phyloP scores from a whole-genome alignment of 2,797 vertebrate species.

The Forpus xanthops region DNA sequence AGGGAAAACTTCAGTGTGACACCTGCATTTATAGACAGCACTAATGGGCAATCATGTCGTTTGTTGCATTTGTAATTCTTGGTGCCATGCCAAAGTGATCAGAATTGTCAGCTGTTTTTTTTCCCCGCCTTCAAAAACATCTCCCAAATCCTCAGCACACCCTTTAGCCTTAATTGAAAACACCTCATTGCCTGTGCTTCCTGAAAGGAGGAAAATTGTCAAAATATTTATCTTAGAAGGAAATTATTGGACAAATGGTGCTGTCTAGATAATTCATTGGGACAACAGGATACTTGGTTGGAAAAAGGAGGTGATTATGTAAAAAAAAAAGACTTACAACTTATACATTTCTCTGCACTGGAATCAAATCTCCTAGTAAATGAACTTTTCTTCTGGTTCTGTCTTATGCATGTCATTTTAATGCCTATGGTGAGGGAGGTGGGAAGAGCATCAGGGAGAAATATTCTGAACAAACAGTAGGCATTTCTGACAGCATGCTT shows the following conservation, averaged over 20 bases:
- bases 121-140: not conserved
- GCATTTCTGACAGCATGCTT: not conserved
- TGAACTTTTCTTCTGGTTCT: not conserved
- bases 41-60: not conserved
- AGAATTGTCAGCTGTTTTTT: not conserved
- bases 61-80: not conserved
- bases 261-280: not conserved
- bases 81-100: not conserved
- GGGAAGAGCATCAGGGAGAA: not conserved
- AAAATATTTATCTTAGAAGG: slow-evolving; percentile 50
- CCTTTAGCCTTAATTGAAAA: slow-evolving; percentile 2
- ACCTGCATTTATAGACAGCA: not conserved
- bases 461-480: not conserved
- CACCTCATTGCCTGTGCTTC: not conserved
- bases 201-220: not conserved
- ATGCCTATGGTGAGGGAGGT: not conserved
- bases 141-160: not conserved
- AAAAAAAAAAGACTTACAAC: not conserved
- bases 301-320: not conserved
- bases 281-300: not conserved
- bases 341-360: not conserved
- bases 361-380: not conserved
- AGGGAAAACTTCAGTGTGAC: not conserved
- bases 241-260: slow-evolving; percentile 4
- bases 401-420: not conserved